These are phyloP conservation scores for Orchesella cincta DNA, from an alignment of 1,140 invertebrate species.

Conservation along the genomic window DNA sequence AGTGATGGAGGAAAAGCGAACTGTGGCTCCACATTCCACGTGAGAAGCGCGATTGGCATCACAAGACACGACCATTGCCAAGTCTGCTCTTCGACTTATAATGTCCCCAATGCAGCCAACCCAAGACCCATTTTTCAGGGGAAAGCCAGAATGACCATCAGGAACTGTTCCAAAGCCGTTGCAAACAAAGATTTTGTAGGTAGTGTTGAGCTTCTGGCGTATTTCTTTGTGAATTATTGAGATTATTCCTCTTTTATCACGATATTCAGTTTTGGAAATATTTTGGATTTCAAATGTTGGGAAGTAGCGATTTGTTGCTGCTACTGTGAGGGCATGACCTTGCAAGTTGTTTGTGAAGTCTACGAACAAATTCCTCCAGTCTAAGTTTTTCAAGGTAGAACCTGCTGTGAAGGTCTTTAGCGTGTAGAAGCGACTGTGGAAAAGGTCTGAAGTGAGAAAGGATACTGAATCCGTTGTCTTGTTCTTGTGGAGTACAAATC, in stretches of 20 bases:
- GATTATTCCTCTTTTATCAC: not conserved
- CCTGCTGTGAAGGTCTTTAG: not conserved
- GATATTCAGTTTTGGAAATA: not conserved
- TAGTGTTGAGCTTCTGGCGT: not conserved
- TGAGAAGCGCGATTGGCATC: not conserved
- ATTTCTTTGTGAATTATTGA: not conserved
- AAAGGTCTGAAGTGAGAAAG: not conserved
- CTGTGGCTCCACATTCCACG: not conserved
- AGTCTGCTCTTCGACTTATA: not conserved
- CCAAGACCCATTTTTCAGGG: slow-evolving; percentile 1
- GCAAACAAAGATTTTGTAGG: not conserved
- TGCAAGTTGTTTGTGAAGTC: not conserved
- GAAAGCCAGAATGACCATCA: not conserved
- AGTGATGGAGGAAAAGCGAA: not conserved
- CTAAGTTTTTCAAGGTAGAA: not conserved
- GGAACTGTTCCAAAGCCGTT: not conserved
- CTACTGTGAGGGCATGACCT: not conserved
- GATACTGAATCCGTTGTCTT: not conserved
- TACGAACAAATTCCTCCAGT: not conserved
- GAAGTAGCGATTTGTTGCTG: not conserved
- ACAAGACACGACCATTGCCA: not conserved
- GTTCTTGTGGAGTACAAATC: not conserved
- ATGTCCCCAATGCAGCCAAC: slow-evolving; percentile 6
- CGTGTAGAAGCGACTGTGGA: not conserved
- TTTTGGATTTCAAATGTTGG: not conserved